Percentiles rank a stretch among this genome's conserved stretches.
Conservation (phyloP, 2,113 vertebrate species). For the Mus musculus region DNA sequence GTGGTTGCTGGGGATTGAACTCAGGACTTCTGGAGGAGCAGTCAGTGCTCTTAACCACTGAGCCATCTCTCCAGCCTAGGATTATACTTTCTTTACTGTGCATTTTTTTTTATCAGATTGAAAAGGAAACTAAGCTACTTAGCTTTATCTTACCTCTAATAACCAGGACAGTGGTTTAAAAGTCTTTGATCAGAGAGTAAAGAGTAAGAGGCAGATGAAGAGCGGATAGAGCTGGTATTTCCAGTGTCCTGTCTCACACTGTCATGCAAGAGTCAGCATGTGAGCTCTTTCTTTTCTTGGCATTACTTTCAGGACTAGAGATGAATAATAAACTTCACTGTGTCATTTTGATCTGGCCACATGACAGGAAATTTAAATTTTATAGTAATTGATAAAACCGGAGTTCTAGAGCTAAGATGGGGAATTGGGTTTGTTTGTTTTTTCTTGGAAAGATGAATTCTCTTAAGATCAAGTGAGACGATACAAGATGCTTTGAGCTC, state of each 20-base stretch:
- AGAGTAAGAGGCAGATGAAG: not conserved
- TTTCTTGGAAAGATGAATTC: slow-evolving; percentile 9
- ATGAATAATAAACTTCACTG: not conserved
- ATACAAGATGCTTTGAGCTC: not conserved
- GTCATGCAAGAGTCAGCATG: not conserved
- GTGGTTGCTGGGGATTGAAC: too few relatives aligned
- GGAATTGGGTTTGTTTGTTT: not conserved
- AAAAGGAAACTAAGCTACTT: not conserved
- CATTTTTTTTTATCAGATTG: not conserved
- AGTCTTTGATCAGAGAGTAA: not conserved
- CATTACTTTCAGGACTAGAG: slow-evolving; percentile 21
- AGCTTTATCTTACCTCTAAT: not conserved
- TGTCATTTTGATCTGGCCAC: not conserved
- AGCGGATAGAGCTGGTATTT: not conserved
- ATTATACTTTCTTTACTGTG: not conserved
- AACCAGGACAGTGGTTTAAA: not conserved
- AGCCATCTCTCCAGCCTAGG: too few relatives aligned
- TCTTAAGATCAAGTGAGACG: slow-evolving; percentile 11
- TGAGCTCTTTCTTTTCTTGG: not conserved
- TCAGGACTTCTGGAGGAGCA: too few relatives aligned
- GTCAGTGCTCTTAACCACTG: too few relatives aligned
- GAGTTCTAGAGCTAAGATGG: not conserved
- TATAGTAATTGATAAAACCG: too few relatives aligned
- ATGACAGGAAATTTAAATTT: slow-evolving; percentile 20
- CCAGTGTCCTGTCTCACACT: not conserved